These are phyloP conservation scores for Ophthalmolycus amberensis DNA, from an alignment of 2,113 vertebrate genomes.

Conservation along the genomic window DNA sequence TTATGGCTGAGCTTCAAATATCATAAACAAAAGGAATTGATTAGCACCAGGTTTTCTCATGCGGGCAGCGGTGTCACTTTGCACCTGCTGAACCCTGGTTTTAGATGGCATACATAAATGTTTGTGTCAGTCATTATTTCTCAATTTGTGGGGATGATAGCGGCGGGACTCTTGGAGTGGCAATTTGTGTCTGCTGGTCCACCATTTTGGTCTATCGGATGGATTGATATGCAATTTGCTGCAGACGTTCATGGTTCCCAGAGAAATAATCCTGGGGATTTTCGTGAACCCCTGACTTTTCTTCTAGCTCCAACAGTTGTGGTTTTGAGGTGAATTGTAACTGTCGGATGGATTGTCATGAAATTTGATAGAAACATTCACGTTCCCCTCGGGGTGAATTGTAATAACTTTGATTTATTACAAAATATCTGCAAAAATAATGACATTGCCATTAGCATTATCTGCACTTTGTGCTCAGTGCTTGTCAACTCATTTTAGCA, in stretches of 20 bases:
- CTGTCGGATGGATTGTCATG: neutral
- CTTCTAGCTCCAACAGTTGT: neutral
- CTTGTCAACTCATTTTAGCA: neutral
- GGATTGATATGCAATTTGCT: neutral
- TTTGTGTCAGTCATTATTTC: slow-evolving; percentile 1
- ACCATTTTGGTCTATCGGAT: neutral
- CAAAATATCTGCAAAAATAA: neutral
- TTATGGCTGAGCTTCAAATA: slow-evolving; percentile 46
- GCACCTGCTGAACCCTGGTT: slow-evolving; percentile 34
- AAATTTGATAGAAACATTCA: neutral
- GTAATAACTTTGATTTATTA: neutral
- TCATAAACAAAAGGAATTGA: slow-evolving; percentile 41
- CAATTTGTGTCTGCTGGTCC: neutral
- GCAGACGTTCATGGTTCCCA: neutral
- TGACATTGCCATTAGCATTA: neutral
- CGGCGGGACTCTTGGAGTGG: neutral
- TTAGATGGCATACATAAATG: slow-evolving; percentile 17
- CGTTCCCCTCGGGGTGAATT: neutral
- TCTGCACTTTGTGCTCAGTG: neutral
- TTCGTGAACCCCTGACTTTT: neutral
- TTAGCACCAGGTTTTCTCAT: slow-evolving; percentile 42
- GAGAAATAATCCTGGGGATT: neutral
- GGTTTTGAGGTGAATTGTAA: neutral
- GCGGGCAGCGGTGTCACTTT: neutral
- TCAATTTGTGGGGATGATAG: neutral